Conservation (phyloP, 2,888 invertebrate species). For the Drosophila kokeensis region DNA sequence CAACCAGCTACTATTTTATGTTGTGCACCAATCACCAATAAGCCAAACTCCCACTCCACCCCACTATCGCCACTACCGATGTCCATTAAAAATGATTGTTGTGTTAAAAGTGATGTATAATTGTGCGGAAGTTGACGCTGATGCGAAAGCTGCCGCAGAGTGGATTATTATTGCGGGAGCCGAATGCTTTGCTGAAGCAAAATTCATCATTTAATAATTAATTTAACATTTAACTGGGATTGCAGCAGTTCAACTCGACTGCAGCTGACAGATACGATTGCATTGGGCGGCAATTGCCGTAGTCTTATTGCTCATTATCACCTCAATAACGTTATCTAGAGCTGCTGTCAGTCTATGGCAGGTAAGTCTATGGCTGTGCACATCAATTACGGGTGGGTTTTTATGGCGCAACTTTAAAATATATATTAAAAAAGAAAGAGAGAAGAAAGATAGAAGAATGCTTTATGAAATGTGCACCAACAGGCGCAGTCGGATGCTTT, state of each 20-base stretch:
- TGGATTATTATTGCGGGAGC: not conserved
- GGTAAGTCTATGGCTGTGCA: slow-evolving; percentile 9
- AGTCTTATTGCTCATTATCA: slow-evolving; percentile 8
- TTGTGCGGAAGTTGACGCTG: slow-evolving; percentile 60
- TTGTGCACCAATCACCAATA: slow-evolving; percentile 1
- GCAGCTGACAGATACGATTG: slow-evolving; percentile 9
- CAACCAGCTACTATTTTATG: slow-evolving; percentile 39
- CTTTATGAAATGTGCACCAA: slow-evolving; percentile 54
- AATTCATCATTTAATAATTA: too few relatives aligned
- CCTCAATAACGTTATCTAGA: not conserved
- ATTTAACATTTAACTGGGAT: not conserved
- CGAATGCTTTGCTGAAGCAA: not conserved
- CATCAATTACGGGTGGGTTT: slow-evolving; percentile 53
- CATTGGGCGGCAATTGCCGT: slow-evolving; percentile 52
- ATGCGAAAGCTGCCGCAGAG: not conserved
- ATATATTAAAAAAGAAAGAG: slow-evolving; percentile 56
- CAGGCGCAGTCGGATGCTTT: slow-evolving; percentile 58
- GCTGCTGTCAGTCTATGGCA: not conserved
- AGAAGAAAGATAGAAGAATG: slow-evolving; percentile 13
- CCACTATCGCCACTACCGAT: slow-evolving; percentile 9
- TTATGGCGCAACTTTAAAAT: slow-evolving; percentile 66
- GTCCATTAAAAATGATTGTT: slow-evolving; percentile 69
- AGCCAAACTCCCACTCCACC: not conserved
- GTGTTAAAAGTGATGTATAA: slow-evolving; percentile 67
- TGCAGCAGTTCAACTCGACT: not conserved